These are phyloP conservation scores for Uria lomvia DNA, from an alignment of 2,113 vertebrate genomes.

Conservation along the genomic window DNA sequence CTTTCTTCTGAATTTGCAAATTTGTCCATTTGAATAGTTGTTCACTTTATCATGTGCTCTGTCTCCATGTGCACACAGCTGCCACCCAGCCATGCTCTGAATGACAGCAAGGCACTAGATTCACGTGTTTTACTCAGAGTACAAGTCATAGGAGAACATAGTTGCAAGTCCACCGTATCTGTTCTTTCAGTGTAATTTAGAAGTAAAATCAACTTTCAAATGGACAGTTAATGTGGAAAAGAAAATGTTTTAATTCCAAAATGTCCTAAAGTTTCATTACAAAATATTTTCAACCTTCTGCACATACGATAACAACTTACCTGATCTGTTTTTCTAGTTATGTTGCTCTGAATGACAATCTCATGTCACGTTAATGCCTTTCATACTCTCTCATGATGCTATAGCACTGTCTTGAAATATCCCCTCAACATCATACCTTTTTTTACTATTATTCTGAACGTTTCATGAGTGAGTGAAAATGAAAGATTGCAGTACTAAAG, in stretches of 20 bases:
- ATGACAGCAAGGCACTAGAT: not conserved
- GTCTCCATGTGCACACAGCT: not conserved
- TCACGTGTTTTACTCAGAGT: not conserved
- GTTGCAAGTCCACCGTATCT: not conserved
- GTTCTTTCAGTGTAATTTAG: not conserved
- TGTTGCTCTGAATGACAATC: not conserved
- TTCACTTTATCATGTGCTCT: not conserved
- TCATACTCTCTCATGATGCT: not conserved
- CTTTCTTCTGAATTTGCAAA: not conserved
- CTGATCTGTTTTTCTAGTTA: not conserved
- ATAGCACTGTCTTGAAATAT: not conserved
- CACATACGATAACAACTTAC: not conserved
- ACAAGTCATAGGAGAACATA: accelerated
- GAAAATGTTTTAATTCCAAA: not conserved
- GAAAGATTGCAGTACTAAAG: not conserved
- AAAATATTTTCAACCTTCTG: not conserved
- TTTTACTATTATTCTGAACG: not conserved
- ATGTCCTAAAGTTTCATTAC: not conserved
- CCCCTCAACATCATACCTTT: not conserved
- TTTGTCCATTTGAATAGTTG: not conserved
- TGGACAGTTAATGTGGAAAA: not conserved
- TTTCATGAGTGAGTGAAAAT: not conserved
- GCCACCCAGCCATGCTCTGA: not conserved
- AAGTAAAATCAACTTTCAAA: not conserved
- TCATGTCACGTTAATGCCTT: not conserved